Conservation (phyloP, 2,888 invertebrate species). For the Hypena proboscidalis region DNA sequence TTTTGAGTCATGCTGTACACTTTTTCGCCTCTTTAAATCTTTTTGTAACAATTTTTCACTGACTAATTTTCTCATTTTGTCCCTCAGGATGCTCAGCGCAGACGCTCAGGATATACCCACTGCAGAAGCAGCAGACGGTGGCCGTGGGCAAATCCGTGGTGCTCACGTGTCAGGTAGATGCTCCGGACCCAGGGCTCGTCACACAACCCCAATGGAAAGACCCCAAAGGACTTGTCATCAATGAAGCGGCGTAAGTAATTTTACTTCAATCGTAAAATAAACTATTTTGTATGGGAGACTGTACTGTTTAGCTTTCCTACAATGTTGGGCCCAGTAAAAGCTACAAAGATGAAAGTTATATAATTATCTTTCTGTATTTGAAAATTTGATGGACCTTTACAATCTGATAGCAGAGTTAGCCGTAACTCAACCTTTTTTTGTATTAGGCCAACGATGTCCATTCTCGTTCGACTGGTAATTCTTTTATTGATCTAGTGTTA, state of each 20-base stretch:
- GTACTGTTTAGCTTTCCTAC: not conserved
- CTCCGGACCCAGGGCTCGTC: conserved; percentile 88
- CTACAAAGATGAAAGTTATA: no score
- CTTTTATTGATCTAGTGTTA: no score
- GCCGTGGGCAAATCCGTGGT: conserved; percentile 91
- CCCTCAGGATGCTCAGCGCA: conserved; percentile 75
- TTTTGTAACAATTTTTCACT: no score
- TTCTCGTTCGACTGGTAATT: no score
- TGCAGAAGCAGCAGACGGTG: conserved; percentile 88
- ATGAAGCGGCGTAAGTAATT: conserved; percentile 87
- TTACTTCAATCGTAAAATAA: not conserved
- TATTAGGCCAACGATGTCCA: no score
- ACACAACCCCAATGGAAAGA: conserved; percentile 93
- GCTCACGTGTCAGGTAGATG: conserved; percentile 91
- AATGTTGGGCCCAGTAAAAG: no score
- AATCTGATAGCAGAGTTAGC: no score
- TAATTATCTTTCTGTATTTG: no score
- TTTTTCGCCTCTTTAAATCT: no score
- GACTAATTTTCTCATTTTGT: conserved; percentile 15
- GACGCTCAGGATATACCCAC: conserved; percentile 89
- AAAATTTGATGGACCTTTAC: no score
- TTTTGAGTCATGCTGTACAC: no score
- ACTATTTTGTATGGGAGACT: not conserved
- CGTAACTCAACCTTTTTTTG: no score
- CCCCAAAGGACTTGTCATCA: conserved; percentile 88